Conservation (phyloP, 2,888 invertebrate genomes). For the Nowickia ferox region DNA sequence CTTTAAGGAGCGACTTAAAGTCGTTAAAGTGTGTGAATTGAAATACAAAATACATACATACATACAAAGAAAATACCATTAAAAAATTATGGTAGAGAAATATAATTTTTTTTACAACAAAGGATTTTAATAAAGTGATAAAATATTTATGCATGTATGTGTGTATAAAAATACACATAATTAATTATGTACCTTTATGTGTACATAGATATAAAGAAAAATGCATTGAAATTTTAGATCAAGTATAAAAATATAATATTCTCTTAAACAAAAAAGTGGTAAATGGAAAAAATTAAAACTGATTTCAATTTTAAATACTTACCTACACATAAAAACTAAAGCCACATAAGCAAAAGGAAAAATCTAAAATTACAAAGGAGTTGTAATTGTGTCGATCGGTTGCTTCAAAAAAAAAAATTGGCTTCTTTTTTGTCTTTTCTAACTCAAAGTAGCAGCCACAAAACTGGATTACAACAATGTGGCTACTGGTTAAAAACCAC, state of each 20-base stretch:
- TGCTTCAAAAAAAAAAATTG: conserved; percentile 40
- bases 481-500: conserved; percentile 78
- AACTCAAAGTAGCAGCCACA: conserved; percentile 69
- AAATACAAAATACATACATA: conserved; percentile 45
- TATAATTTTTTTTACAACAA: conserved; percentile 38
- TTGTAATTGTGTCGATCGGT: conserved; percentile 47
- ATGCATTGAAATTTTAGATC: conserved; percentile 21
- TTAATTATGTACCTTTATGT: not conserved
- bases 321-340: conserved; percentile 30
- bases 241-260: not conserved
- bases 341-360: conserved; percentile 58
- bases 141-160: not conserved
- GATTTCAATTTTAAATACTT: not conserved
- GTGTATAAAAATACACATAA: not conserved
- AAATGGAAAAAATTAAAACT: conserved; percentile 18
- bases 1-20: conserved; percentile 72
- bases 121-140: conserved; percentile 35
- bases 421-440: conserved; percentile 59
- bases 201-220: not conserved
- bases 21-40: conserved; percentile 71
- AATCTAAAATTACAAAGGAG: conserved; percentile 47
- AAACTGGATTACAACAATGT: conserved; percentile 79
- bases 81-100: conserved; percentile 58
- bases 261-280: conserved; percentile 1
- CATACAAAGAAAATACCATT: conserved; percentile 32